Conservation (phyloP, 2,888 invertebrate genomes). For the Dryomyza anilis region DNA sequence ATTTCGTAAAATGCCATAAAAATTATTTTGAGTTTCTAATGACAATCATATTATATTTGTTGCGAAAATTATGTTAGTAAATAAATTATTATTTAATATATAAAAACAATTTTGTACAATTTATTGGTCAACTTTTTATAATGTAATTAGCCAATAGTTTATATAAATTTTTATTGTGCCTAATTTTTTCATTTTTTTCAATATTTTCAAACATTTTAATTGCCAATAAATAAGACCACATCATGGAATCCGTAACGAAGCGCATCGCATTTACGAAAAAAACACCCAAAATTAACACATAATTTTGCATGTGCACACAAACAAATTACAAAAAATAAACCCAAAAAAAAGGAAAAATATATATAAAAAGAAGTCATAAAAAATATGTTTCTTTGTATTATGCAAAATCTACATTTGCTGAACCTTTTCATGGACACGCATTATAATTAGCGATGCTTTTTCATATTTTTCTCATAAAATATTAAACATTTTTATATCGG, state of each 20-base stretch:
- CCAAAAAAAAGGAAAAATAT: neutral
- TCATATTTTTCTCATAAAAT: neutral
- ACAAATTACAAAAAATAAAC: no score
- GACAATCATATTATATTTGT: no score
- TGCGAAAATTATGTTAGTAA: no score
- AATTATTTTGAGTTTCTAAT: no score
- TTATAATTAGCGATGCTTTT: neutral
- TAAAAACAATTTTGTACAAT: no score
- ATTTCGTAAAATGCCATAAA: no score
- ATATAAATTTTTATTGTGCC: no score
- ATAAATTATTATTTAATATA: no score
- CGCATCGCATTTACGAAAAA: neutral
- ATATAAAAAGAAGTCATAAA: neutral
- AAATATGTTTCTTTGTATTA: neutral
- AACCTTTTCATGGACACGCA: neutral
- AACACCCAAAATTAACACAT: neutral
- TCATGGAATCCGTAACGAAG: neutral
- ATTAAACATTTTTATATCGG: neutral
- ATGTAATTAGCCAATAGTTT: no score
- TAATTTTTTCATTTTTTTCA: no score
- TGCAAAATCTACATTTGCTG: neutral
- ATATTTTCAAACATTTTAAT: neutral
- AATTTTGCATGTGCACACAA: no score
- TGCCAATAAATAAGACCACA: neutral
- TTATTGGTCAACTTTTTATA: no score